These are phyloP conservation scores for Orchesellides sinensis DNA, from an alignment of 2,888 invertebrate genomes.

Conservation along the genomic window DNA sequence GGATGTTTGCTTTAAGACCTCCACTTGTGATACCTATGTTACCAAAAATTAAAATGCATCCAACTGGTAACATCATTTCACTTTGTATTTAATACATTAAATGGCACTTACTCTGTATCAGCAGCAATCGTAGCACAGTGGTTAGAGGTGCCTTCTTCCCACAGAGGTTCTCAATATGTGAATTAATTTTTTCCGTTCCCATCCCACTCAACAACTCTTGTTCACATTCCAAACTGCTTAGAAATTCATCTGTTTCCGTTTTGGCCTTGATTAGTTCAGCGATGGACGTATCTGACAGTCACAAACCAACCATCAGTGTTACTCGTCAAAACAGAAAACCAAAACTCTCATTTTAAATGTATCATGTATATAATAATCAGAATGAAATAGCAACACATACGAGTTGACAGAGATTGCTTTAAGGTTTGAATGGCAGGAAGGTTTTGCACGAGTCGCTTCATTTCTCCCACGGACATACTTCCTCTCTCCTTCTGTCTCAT, in stretches of 20 bases:
- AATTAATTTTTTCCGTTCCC: constrained; percentile 92
- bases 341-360: neutral
- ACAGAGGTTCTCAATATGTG: constrained; percentile 95
- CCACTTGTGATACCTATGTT: constrained; percentile 79
- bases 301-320: neutral
- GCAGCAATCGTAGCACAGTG: constrained; percentile 91
- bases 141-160: constrained; percentile 88
- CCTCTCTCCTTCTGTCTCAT: constrained; percentile 88
- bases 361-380: neutral
- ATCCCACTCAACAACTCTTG: constrained; percentile 95
- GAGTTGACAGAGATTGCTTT: constrained; percentile 88
- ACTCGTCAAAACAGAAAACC: neutral
- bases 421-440: constrained; percentile 91
- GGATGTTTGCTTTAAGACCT: constrained; percentile 92
- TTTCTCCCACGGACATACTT: constrained; percentile 92
- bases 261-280: constrained; percentile 95
- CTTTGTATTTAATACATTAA: neutral
- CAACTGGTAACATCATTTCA: neutral
- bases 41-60: neutral
- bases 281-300: constrained; percentile 87
- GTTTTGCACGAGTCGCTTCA: constrained; percentile 94
- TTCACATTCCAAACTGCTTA: constrained; percentile 88
- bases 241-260: constrained; percentile 85
- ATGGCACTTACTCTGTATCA: constrained; percentile 83
- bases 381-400: constrained; percentile 77